Evolutionary conservation across 2,888 invertebrate species (phyloP).

Genomic region (Acronicta alni): DNA sequence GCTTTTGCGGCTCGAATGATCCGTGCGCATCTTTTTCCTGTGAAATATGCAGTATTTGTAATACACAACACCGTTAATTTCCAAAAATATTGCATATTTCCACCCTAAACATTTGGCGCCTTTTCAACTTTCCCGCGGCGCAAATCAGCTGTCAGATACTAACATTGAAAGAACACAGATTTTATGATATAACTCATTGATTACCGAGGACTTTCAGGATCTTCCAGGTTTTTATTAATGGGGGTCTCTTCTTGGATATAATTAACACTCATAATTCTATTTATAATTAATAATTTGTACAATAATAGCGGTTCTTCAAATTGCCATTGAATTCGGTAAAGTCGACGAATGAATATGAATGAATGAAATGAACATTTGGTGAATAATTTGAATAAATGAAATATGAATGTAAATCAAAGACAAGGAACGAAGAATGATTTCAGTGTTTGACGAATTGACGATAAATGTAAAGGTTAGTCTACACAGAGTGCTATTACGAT

Average conservation of each 20-base stretch:
- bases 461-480: no score
- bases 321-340: slow-evolving; percentile 26
- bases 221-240: slow-evolving; percentile 63
- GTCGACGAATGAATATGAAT: background rate
- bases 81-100: slow-evolving; percentile 32
- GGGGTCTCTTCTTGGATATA: slow-evolving; percentile 67
- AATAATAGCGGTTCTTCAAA: slow-evolving; percentile 16
- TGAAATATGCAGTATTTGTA: slow-evolving; percentile 55
- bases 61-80: slow-evolving; percentile 12
- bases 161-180: slow-evolving; percentile 52
- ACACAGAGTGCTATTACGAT: no score
- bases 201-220: slow-evolving; percentile 78
- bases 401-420: no score
- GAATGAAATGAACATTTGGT: no score
- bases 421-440: no score
- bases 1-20: slow-evolving; percentile 75
- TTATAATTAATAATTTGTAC: slow-evolving; percentile 40
- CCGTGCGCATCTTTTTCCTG: slow-evolving; percentile 79
- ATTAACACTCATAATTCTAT: slow-evolving; percentile 70
- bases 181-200: slow-evolving; percentile 49
- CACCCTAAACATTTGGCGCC: slow-evolving; percentile 73
- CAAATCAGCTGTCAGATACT: slow-evolving; percentile 83
- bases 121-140: slow-evolving; percentile 83
- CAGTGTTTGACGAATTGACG: no score
- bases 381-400: no score